Conservation (phyloP, 2,888 invertebrate genomes). For the Alloscopus bannaensis region DNA sequence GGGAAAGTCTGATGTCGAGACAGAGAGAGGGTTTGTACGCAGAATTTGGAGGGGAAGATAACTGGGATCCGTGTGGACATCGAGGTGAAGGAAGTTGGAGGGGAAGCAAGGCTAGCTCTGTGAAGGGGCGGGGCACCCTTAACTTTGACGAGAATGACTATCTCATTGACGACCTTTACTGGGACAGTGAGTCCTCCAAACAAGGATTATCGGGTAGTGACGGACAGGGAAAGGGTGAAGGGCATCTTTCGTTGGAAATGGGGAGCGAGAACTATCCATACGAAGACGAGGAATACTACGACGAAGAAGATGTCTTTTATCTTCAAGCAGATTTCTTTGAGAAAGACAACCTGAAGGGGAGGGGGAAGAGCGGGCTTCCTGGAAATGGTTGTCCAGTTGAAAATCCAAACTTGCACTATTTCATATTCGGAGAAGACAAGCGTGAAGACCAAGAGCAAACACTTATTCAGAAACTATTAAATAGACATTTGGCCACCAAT, state of each 20-base stretch:
- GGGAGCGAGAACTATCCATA: background rate
- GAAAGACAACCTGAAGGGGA: slow-evolving; percentile 1
- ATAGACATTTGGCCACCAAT: too few relatives aligned
- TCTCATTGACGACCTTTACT: slow-evolving; percentile 15
- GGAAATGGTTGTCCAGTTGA: too few relatives aligned
- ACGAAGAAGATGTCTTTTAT: slow-evolving; percentile 36
- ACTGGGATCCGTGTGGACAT: slow-evolving; percentile 11
- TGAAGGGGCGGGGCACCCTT: background rate
- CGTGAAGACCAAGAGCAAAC: too few relatives aligned
- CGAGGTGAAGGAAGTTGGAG: background rate
- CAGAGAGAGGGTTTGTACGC: background rate
- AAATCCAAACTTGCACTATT: background rate
- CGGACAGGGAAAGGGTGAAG: slow-evolving; percentile 9
- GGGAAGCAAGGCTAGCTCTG: background rate
- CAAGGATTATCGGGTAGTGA: slow-evolving; percentile 5
- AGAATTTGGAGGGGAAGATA: slow-evolving; percentile 27
- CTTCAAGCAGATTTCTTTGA: slow-evolving; percentile 28
- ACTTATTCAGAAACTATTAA: too few relatives aligned
- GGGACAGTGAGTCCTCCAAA: slow-evolving; percentile 40
- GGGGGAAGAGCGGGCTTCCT: background rate
- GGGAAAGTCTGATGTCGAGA: background rate
- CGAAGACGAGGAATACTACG: slow-evolving; percentile 33
- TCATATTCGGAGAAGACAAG: background rate
- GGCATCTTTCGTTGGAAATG: too few relatives aligned
- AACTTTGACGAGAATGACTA: slow-evolving; percentile 20